Conservation (phyloP, 2,113 vertebrate species). For the Mastomys natalensis region DNA sequence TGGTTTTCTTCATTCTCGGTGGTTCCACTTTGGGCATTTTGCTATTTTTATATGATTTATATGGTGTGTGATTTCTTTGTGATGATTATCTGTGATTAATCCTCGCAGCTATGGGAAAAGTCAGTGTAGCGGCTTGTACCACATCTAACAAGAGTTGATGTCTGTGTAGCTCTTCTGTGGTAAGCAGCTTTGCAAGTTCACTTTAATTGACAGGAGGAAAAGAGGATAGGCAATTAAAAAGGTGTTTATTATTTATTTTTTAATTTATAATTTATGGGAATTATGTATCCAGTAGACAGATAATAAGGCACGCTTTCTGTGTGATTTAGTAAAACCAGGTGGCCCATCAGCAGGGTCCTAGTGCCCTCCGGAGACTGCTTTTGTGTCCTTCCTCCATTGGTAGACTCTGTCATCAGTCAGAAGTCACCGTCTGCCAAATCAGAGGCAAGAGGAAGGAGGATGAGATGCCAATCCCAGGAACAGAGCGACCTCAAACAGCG, state of each 20-base stretch:
- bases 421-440: background rate
- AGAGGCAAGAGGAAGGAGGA: background rate
- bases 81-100: slow-evolving; percentile 86
- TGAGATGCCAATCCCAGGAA: background rate
- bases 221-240: slow-evolving; percentile 81
- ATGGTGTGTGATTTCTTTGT: slow-evolving; percentile 78
- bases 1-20: slow-evolving; percentile 22
- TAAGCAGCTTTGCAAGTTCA: slow-evolving; percentile 83
- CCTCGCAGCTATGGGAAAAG: slow-evolving; percentile 78
- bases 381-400: background rate
- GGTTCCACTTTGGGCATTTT: slow-evolving; percentile 71
- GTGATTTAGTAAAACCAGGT: slow-evolving; percentile 61
- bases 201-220: slow-evolving; percentile 80
- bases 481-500: background rate
- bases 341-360: background rate
- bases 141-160: slow-evolving; percentile 82
- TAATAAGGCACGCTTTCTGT: slow-evolving; percentile 31
- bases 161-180: slow-evolving; percentile 75
- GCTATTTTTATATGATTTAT: slow-evolving; percentile 80
- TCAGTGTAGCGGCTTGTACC: slow-evolving; percentile 75
- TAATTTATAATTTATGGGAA: slow-evolving; percentile 76
- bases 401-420: background rate
- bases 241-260: slow-evolving; percentile 85
- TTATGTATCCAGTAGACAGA: slow-evolving; percentile 62
- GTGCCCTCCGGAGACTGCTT: background rate